Percentiles rank a stretch among this genome's conserved stretches.
Evolutionary conservation across 2,888 invertebrate genomes (phyloP).

Genomic region (Melieria omissa): DNA sequence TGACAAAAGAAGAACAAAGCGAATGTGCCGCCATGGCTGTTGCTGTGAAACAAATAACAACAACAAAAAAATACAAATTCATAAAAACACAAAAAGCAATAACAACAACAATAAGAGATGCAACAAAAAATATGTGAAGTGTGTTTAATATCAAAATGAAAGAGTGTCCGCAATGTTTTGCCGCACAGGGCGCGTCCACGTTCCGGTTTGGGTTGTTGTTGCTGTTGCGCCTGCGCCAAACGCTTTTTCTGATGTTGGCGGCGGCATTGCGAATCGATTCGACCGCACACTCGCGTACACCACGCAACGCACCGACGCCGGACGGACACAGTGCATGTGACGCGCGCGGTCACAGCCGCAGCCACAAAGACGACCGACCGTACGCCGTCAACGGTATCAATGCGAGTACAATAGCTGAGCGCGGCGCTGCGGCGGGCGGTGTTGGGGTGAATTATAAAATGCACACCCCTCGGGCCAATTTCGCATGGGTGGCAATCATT

Average conservation of each 20-base stretch:
- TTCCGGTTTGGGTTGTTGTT: not conserved
- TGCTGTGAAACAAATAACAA: not conserved
- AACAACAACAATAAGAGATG: not conserved
- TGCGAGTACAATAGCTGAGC: not conserved
- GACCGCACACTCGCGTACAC: constrained; percentile 38
- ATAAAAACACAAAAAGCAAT: not conserved
- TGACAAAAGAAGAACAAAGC: constrained; percentile 11
- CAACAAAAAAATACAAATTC: no score
- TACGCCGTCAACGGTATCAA: not conserved
- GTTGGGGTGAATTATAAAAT: constrained; percentile 11
- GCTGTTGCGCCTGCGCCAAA: not conserved
- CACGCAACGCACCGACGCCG: no score
- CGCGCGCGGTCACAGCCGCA: constrained; percentile 29
- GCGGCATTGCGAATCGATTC: constrained; percentile 41
- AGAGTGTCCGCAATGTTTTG: not conserved
- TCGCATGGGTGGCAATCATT: constrained; percentile 34
- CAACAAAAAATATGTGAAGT: not conserved
- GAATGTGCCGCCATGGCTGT: not conserved
- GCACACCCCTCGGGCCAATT: constrained; percentile 11
- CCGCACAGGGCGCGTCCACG: not conserved
- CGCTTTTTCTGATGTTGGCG: constrained; percentile 13
- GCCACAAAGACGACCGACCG: not conserved
- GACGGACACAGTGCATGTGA: no score
- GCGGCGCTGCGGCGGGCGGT: not conserved
- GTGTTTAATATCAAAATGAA: not conserved